Conservation (phyloP, 2,797 vertebrate species). For the Tragelaphus eurycerus region DNA sequence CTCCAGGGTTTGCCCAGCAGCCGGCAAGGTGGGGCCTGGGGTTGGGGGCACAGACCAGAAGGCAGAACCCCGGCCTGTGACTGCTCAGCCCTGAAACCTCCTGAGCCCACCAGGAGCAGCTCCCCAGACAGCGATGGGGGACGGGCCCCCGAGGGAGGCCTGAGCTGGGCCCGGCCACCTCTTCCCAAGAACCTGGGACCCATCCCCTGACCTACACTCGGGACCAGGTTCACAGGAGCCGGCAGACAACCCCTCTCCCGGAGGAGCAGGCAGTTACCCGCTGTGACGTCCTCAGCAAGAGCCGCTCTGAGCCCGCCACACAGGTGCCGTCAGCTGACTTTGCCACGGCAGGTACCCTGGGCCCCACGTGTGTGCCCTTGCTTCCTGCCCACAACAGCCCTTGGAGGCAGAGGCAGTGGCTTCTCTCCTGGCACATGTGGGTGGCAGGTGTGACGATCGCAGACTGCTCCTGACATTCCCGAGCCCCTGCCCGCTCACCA, state of each 20-base stretch:
- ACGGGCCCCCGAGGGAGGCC: neutral
- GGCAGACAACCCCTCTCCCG: neutral
- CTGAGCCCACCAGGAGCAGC: neutral
- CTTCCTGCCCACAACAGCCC: neutral
- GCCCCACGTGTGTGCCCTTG: rapidly evolving
- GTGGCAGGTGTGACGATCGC: rapidly evolving
- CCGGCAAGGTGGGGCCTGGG: neutral
- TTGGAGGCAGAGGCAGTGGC: neutral
- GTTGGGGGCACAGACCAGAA: neutral
- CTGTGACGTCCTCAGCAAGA: neutral
- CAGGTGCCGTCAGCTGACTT: rapidly evolving
- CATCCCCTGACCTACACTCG: rapidly evolving
- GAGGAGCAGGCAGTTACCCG: neutral
- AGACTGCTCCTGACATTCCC: neutral
- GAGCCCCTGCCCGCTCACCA: neutral
- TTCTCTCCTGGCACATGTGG: rapidly evolving
- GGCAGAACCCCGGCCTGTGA: neutral
- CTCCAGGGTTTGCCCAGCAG: neutral
- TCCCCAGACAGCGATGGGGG: neutral
- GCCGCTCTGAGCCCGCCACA: rapidly evolving
- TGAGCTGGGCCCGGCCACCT: neutral
- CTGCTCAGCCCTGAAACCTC: no score
- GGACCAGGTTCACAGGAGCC: neutral
- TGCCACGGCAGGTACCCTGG: rapidly evolving
- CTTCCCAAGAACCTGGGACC: neutral